Evolutionary conservation across 2,888 invertebrate species (phyloP).

Genomic region (Pachymerium ferrugineum): DNA sequence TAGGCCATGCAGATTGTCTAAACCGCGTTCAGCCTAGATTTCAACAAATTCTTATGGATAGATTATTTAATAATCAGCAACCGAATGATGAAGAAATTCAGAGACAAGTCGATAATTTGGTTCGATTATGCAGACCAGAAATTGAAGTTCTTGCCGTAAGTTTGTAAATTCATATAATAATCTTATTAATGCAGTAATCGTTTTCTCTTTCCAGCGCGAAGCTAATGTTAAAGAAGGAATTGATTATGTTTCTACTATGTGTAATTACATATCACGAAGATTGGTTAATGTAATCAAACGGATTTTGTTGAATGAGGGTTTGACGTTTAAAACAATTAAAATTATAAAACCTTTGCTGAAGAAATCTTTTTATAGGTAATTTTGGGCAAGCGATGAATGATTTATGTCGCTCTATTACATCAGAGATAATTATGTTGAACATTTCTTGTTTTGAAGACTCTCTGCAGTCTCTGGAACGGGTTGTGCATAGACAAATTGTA

Average conservation of each 20-base stretch:
- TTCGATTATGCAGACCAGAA: neutral
- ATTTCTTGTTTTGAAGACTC: constrained; percentile 48
- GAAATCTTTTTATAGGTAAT: constrained; percentile 33
- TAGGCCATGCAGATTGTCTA: constrained; percentile 49
- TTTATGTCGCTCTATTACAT: constrained; percentile 43
- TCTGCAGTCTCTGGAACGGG: constrained; percentile 44
- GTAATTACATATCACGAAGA: constrained; percentile 45
- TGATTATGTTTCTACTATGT: constrained; percentile 48
- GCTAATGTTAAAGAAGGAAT: constrained; percentile 47
- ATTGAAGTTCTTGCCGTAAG: constrained; percentile 50
- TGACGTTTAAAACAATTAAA: too few relatives aligned
- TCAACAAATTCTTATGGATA: constrained; percentile 50
- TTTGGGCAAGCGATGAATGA: constrained; percentile 46
- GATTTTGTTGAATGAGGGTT: constrained; percentile 45
- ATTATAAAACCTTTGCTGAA: too few relatives aligned
- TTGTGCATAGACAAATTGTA: constrained; percentile 48
- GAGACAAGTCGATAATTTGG: constrained; percentile 47
- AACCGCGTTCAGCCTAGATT: constrained; percentile 50
- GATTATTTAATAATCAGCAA: constrained; percentile 49
- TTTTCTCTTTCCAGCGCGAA: constrained; percentile 40
- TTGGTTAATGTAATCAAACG: constrained; percentile 44
- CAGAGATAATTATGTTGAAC: constrained; percentile 46
- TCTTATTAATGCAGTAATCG: neutral
- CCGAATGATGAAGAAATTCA: constrained; percentile 49
- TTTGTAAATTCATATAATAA: constrained; percentile 33